A percentile compares a stretch with the other conserved stretches of the same genome.
phyloP scores from a whole-genome alignment of 2,888 invertebrate genomes.

The Lapara coniferarum region DNA sequence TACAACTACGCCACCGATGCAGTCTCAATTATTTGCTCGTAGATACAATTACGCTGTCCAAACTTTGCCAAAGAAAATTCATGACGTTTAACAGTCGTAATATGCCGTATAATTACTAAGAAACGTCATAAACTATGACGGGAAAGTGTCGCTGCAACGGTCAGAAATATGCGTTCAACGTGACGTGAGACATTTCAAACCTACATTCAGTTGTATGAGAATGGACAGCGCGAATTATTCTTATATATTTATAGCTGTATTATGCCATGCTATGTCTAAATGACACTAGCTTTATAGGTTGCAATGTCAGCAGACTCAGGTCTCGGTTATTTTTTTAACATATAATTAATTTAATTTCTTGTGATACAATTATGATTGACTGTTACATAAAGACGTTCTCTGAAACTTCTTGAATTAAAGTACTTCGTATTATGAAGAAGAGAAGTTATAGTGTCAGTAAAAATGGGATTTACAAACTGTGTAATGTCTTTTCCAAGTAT shows the following conservation, averaged over 20 bases:
- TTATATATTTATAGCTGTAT: background rate
- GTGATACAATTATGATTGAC: too few species aligned
- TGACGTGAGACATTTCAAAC: background rate
- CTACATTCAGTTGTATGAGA: background rate
- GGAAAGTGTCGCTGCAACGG: background rate
- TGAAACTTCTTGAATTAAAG: background rate
- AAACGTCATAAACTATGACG: conserved; percentile 4
- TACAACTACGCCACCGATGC: too few species aligned
- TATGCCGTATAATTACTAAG: background rate
- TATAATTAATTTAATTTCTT: too few species aligned
- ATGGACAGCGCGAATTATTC: background rate
- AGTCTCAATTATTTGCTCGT: too few species aligned
- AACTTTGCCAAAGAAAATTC: background rate
- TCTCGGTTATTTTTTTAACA: too few species aligned
- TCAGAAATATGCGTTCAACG: conserved; percentile 11
- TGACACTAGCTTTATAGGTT: too few species aligned
- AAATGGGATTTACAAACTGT: background rate
- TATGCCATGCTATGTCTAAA: too few species aligned
- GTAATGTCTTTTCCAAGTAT: background rate
- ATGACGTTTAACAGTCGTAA: background rate
- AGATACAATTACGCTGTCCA: background rate
- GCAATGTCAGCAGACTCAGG: too few species aligned
- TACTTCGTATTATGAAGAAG: too few species aligned
- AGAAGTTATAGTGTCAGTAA: background rate
- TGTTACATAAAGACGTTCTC: too few species aligned